A percentile compares a stretch with the other conserved stretches of the same genome.
These are phyloP conservation scores for Sebastes trivittatus DNA, from an alignment of 2,797 vertebrate species.

Conservation along the genomic window DNA sequence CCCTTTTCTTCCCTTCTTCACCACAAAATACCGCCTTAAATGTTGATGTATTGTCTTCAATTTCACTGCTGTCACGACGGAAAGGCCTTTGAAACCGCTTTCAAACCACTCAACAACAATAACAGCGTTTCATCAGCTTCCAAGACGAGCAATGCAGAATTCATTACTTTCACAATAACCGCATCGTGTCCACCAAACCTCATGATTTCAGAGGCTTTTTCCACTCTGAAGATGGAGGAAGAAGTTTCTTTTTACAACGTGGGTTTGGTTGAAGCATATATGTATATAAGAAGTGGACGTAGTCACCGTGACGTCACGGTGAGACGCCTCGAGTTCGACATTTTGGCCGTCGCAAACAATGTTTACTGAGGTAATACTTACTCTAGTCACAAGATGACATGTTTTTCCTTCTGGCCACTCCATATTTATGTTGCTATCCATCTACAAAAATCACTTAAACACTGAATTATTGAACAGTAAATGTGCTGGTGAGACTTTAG, in stretches of 20 bases:
- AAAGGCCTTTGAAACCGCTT: background rate
- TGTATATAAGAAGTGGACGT: too few species aligned
- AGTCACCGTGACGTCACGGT: too few species aligned
- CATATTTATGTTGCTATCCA: background rate
- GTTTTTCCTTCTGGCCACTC: background rate
- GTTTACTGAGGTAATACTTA: too few species aligned
- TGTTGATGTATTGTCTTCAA: background rate
- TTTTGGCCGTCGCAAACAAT: too few species aligned
- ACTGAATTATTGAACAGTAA: conserved; percentile 41
- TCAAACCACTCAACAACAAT: background rate
- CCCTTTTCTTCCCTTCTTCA: background rate
- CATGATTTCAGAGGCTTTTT: background rate
- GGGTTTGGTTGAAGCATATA: background rate
- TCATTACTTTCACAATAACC: background rate
- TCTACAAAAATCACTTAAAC: conserved; percentile 10
- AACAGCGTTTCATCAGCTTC: too few species aligned
- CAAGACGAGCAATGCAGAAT: background rate
- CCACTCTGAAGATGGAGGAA: background rate
- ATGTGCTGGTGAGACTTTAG: conserved; percentile 34
- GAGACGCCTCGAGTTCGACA: too few species aligned
- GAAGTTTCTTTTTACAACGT: background rate
- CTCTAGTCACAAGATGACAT: background rate
- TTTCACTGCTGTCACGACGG: background rate
- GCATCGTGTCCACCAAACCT: background rate
- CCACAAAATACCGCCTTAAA: background rate